phyloP scores from a whole-genome alignment of 2,888 invertebrate genomes.

The Monoplex corrugatus region DNA sequence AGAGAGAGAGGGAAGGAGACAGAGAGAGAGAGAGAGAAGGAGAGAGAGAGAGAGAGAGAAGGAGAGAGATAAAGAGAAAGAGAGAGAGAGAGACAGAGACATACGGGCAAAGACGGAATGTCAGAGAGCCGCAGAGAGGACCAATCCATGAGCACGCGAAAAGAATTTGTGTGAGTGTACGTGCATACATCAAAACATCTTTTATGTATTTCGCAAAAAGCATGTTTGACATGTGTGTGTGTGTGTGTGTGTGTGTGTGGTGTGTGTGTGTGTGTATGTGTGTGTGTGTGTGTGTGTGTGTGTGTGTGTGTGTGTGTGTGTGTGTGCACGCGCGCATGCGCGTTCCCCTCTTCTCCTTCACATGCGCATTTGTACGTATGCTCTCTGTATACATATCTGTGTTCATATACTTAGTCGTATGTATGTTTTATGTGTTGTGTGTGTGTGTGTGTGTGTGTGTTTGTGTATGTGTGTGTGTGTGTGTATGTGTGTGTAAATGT shows the following conservation, averaged over 20 bases:
- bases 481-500: too few species aligned
- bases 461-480: too few species aligned
- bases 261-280: background rate
- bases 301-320: too few species aligned
- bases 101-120: background rate
- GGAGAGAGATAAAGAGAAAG: conserved; percentile 9
- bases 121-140: background rate
- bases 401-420: too few species aligned
- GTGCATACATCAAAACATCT: background rate
- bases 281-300: too few species aligned
- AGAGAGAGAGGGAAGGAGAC: background rate
- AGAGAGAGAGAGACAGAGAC: background rate
- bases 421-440: too few species aligned
- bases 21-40: conserved; percentile 37
- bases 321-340: too few species aligned
- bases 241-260: background rate
- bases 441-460: too few species aligned
- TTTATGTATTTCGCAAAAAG: background rate
- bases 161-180: background rate
- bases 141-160: background rate
- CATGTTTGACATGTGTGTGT: background rate
- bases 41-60: conserved; percentile 37
- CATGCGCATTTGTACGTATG: too few species aligned
- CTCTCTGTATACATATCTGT: too few species aligned
- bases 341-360: too few species aligned